These are phyloP conservation scores for Pagrus major DNA, from an alignment of 2,113 vertebrate species.

Conservation along the genomic window DNA sequence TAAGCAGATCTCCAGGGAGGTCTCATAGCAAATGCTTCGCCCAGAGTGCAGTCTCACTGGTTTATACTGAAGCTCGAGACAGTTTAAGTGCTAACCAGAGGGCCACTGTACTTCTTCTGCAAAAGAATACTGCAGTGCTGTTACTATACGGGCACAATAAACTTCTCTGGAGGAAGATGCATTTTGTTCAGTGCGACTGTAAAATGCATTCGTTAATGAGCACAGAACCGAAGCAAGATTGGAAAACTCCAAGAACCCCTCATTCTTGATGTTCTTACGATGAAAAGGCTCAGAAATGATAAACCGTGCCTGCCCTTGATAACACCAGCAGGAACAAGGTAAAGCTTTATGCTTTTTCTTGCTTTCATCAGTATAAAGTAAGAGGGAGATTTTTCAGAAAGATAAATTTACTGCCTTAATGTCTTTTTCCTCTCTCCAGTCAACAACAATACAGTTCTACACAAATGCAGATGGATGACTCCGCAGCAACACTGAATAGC, in stretches of 20 bases:
- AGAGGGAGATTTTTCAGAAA: constrained; percentile 53
- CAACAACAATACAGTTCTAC: constrained; percentile 39
- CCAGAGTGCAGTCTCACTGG: constrained; percentile 12
- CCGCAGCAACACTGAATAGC: constrained; percentile 46
- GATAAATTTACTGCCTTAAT: constrained; percentile 51
- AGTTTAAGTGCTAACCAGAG: constrained; percentile 56
- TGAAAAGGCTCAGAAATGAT: constrained; percentile 40
- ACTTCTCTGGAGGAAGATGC: constrained; percentile 28
- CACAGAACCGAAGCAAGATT: constrained; percentile 18
- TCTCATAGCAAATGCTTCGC: constrained; percentile 35
- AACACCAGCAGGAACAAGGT: constrained; percentile 44
- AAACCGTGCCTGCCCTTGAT: constrained; percentile 22
- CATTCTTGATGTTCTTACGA: constrained; percentile 30
- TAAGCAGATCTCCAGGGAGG: constrained; percentile 54
- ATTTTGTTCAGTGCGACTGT: constrained; percentile 26
- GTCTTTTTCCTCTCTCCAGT: constrained; percentile 44
- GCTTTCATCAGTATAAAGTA: constrained; percentile 41
- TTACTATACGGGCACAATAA: constrained; percentile 52
- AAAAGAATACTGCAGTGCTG: constrained; percentile 23
- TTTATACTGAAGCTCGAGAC: constrained; percentile 51
- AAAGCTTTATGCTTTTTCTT: constrained; percentile 17
- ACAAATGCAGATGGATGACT: constrained; percentile 63
- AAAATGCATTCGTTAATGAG: constrained; percentile 41
- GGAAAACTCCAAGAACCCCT: constrained; percentile 34
- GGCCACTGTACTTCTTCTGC: constrained; percentile 3